phyloP scores from a whole-genome alignment of 1,140 invertebrate genomes.

The Brevipalpus yothersi region DNA sequence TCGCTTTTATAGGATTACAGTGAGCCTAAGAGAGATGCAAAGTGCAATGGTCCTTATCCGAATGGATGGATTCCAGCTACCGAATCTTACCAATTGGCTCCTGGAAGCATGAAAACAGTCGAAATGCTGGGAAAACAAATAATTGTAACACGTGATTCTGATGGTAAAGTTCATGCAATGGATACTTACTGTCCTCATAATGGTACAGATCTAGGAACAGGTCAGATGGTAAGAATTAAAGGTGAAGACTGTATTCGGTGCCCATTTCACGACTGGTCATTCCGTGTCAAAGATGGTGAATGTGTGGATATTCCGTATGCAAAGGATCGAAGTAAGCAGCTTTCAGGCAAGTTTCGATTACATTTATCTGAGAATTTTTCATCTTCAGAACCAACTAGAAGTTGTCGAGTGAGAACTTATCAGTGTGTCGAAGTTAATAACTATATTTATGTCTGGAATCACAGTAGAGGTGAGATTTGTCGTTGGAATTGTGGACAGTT shows the following conservation, averaged over 20 bases:
- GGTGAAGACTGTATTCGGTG: slow-evolving; percentile 39
- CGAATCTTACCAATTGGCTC: slow-evolving; percentile 36
- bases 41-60: slow-evolving; percentile 23
- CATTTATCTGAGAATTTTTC: neutral
- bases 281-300: slow-evolving; percentile 39
- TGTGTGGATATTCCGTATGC: slow-evolving; percentile 42
- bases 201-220: slow-evolving; percentile 22
- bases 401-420: slow-evolving; percentile 32
- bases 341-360: neutral
- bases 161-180: slow-evolving; percentile 34
- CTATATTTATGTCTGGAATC: slow-evolving; percentile 56
- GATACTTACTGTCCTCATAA: slow-evolving; percentile 73
- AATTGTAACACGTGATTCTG: slow-evolving; percentile 38
- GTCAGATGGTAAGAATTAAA: neutral
- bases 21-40: neutral
- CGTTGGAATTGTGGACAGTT: neutral
- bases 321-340: neutral
- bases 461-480: slow-evolving; percentile 31
- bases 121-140: slow-evolving; percentile 39
- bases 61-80: slow-evolving; percentile 65
- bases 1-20: neutral
- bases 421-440: slow-evolving; percentile 37
- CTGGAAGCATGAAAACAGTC: slow-evolving; percentile 33
- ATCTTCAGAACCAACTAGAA: neutral
- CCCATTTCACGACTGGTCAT: slow-evolving; percentile 66